Conservation (phyloP, 2,113 vertebrate species). For the Lutjanus erythropterus region DNA sequence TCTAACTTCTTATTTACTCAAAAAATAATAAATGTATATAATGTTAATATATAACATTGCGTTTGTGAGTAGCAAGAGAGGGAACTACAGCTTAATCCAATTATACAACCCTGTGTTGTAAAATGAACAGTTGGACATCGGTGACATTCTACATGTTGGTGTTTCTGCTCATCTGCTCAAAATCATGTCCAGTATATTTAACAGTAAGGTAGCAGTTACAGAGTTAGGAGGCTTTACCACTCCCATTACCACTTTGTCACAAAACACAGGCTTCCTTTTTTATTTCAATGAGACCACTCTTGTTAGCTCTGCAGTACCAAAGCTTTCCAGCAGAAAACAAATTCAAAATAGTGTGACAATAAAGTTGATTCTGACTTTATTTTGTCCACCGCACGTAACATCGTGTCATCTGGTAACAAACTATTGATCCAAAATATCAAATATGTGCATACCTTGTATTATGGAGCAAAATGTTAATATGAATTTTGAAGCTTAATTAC, state of each 20-base stretch:
- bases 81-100: too few species aligned
- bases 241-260: not conserved
- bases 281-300: not conserved
- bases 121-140: not conserved
- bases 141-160: not conserved
- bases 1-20: too few species aligned
- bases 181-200: not conserved
- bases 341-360: not conserved
- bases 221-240: not conserved
- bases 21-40: too few species aligned
- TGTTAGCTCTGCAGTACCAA: too few species aligned
- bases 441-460: not conserved
- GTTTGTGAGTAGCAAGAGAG: too few species aligned
- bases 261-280: not conserved
- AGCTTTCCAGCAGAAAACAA: not conserved
- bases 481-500: not conserved
- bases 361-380: not conserved
- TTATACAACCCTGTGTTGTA: too few species aligned
- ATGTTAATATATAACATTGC: too few species aligned
- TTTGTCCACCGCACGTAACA: not conserved
- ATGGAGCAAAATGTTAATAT: not conserved
- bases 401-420: not conserved
- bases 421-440: not conserved
- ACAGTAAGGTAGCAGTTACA: not conserved
- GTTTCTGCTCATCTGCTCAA: not conserved